Conservation (phyloP, 2,113 vertebrate species). For the Pachycephala philippinensis region DNA sequence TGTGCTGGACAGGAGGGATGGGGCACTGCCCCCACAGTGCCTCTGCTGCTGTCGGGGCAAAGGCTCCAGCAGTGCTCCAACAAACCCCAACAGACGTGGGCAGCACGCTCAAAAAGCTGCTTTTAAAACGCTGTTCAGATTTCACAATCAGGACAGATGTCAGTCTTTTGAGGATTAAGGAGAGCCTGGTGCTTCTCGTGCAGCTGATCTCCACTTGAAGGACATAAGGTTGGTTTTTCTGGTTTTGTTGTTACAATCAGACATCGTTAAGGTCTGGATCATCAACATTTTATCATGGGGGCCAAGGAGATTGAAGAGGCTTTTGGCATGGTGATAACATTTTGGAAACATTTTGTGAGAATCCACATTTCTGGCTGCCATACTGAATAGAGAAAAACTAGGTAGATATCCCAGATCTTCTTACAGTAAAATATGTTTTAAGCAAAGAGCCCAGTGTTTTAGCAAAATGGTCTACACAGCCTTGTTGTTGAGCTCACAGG, state of each 20-base stretch:
- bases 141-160: constrained; percentile 40
- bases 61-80: background rate
- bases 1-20: background rate
- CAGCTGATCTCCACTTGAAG: background rate
- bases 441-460: background rate
- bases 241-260: background rate
- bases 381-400: background rate
- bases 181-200: background rate
- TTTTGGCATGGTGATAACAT: background rate
- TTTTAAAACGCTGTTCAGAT: background rate
- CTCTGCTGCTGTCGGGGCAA: background rate
- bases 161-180: constrained; percentile 13
- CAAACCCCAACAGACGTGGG: background rate
- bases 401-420: background rate
- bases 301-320: background rate
- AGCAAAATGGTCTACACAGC: background rate
- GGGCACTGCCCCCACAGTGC: background rate
- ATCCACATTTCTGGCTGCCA: background rate
- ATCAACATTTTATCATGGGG: background rate
- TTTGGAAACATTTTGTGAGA: background rate
- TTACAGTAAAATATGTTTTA: background rate
- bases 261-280: background rate
- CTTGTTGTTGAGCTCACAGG: background rate
- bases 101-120: background rate
- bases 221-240: background rate